These are phyloP conservation scores for Oostethus manadensis DNA, from an alignment of 2,113 vertebrate genomes.

Conservation along the genomic window DNA sequence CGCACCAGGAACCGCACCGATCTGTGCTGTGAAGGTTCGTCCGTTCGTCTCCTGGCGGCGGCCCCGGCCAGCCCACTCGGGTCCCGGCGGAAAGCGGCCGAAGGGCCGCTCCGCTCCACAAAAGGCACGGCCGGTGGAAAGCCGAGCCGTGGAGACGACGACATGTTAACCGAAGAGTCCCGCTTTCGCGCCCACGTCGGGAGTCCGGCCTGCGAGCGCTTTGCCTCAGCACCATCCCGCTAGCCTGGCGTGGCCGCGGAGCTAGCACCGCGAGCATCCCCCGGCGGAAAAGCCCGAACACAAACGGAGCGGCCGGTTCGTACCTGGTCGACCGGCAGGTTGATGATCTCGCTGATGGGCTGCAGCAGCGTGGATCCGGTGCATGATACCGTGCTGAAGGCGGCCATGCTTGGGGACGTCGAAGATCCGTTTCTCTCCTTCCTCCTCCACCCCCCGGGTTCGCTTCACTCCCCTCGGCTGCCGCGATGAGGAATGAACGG, in stretches of 20 bases:
- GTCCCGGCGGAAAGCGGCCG: too few species aligned
- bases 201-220: constrained; percentile 6
- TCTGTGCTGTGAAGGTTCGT: too few species aligned
- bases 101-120: too few species aligned
- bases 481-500: constrained; percentile 34
- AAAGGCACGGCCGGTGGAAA: background rate
- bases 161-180: background rate
- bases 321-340: constrained; percentile 92
- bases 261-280: too few species aligned
- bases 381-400: constrained; percentile 76
- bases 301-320: constrained; percentile 7
- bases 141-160: background rate
- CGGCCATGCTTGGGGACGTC: constrained; percentile 76
- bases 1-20: too few species aligned
- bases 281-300: too few species aligned
- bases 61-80: too few species aligned
- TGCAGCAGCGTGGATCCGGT: constrained; percentile 89
- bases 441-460: constrained; percentile 19
- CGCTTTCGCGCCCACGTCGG: too few species aligned
- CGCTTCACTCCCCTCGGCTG: constrained; percentile 26
- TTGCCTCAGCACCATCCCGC: constrained; percentile 29
- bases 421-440: constrained; percentile 39
- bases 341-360: constrained; percentile 89
- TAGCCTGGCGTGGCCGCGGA: background rate
- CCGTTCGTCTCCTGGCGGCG: too few species aligned